Conservation (phyloP, 2,113 vertebrate species). For the Cyphomyrus plagiostoma region DNA sequence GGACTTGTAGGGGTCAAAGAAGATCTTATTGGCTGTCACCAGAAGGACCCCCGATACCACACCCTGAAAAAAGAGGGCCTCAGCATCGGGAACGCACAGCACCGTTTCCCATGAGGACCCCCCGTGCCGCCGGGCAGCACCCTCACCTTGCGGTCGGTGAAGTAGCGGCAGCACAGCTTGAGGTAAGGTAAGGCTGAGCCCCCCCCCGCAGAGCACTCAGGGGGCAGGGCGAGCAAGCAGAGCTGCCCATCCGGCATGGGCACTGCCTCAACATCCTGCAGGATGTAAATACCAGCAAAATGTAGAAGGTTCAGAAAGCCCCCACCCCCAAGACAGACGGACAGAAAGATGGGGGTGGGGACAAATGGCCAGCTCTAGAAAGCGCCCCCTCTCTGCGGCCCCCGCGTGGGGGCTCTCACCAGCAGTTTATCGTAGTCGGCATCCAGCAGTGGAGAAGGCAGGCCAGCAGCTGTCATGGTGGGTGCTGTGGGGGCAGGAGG, state of each 20-base stretch:
- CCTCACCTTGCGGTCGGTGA: constrained; percentile 67
- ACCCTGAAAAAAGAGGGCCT: constrained; percentile 45
- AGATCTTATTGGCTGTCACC: constrained; percentile 66
- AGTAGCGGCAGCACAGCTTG: constrained; percentile 65
- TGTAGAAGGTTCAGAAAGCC: neutral
- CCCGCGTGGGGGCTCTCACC: constrained; percentile 42
- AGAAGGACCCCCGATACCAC: constrained; percentile 66
- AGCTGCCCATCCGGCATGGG: constrained; percentile 67
- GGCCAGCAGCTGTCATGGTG: constrained; percentile 26
- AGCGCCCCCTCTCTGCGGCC: neutral
- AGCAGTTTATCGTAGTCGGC: constrained; percentile 69
- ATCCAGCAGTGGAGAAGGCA: constrained; percentile 60
- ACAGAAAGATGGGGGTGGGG: neutral
- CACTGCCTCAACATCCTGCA: constrained; percentile 66
- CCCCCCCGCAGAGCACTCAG: constrained; percentile 58
- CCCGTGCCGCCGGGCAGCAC: too few species aligned
- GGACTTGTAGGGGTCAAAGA: constrained; percentile 69
- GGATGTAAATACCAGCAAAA: neutral
- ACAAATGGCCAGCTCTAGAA: neutral
- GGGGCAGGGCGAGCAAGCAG: constrained; percentile 61
- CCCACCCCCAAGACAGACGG: neutral
- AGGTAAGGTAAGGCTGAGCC: constrained; percentile 57
- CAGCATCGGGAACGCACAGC: neutral
- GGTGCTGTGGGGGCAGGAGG: neutral
- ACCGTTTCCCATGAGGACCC: too few species aligned